Base-by-base conservation (phyloP, 2,113 vertebrate species). In the Oxyruncus cristatus region DNA sequence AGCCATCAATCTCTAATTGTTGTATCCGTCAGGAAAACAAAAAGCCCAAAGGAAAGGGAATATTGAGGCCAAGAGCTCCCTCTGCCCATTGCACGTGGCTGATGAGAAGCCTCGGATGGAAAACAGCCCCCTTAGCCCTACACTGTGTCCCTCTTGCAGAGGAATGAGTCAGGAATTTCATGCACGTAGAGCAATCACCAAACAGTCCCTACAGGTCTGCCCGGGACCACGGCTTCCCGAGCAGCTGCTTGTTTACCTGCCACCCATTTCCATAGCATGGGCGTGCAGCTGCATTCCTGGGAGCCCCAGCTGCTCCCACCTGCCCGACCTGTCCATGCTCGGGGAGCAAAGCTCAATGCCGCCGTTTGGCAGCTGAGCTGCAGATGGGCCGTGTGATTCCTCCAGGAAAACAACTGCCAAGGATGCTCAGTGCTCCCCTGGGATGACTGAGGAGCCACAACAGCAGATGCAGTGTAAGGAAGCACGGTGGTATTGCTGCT, bases 171-270 rank as follows among this genome's bases (percentile, higher is more conserved):
- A 90, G 88, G 94, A 77, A 93, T 92, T 80, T 22, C 90, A 33
- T 5, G 63, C 74, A 82, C 0, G 42, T 26, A 39, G 13, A 77
- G 59, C 88, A 85, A 66, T 92, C 94, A 33, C 88, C 59, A 16
- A 93, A 93, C 88, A 71, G 81, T 33, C 89, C 92, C 71, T 90
- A 79, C 94, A 91, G 92, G 93, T 91, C 86, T 91, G 72, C 84
- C 78, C 2, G 30, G 93, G 81, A 91, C 84, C 94, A 78, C 7
- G 1, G 86, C 93, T 95, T 20, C 14, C 70, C 4, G 2, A 88
- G 76, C 30, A 22, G 67, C 85, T 85, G 72, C 88, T 74, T 96
- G 92, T 97, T 96, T 96, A 89, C 94, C 72, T 87, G 70, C 78
- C 56, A 0, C 80, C 85, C 88, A 96, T 96, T 96, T 94, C 84